These are phyloP conservation scores for Eulemur macaco DNA, from an alignment of 2,113 vertebrate species.

Conservation along the genomic window DNA sequence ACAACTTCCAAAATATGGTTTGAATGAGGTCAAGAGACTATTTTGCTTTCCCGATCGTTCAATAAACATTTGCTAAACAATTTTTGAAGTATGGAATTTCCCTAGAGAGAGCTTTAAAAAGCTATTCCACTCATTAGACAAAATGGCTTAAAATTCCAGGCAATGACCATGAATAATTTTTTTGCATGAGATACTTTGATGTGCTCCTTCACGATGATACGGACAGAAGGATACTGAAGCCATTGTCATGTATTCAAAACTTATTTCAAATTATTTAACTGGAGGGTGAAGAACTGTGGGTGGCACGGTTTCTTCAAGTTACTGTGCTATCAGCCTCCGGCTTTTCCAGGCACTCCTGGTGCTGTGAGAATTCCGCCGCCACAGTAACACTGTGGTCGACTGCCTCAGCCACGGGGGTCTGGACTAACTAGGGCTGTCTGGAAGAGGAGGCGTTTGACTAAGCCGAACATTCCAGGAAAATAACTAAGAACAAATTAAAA, in stretches of 20 bases:
- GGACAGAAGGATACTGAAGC: background rate
- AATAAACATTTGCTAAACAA: background rate
- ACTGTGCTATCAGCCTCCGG: background rate
- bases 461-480: constrained; percentile 33
- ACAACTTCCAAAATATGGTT: background rate
- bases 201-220: background rate
- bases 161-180: background rate
- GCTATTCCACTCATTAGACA: background rate
- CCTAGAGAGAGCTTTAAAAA: background rate
- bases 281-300: background rate
- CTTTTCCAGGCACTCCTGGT: background rate
- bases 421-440: background rate
- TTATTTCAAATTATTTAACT: background rate
- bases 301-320: background rate
- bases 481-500: background rate
- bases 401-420: background rate
- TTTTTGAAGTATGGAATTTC: background rate
- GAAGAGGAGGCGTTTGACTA: background rate
- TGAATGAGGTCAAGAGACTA: background rate
- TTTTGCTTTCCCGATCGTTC: constrained; percentile 11
- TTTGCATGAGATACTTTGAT: background rate
- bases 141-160: background rate
- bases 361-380: background rate
- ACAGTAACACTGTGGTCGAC: background rate
- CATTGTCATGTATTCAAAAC: background rate